These are phyloP conservation scores for Drosophila miranda DNA, from an alignment of 1,140 invertebrate species.

Conservation along the genomic window DNA sequence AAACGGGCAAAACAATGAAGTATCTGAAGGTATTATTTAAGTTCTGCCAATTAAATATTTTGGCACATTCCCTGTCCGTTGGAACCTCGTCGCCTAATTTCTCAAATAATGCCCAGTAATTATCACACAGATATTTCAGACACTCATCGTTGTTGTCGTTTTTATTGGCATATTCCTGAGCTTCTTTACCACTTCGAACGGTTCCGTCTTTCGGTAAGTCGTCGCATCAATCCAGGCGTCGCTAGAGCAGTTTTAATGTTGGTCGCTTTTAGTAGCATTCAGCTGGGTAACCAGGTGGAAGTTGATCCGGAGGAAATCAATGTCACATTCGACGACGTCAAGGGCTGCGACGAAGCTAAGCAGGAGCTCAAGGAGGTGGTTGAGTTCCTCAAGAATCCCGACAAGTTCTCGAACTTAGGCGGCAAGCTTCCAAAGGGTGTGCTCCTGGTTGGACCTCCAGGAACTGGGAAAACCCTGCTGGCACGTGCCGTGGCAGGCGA, in stretches of 20 bases:
- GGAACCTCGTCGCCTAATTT: conserved; percentile 11
- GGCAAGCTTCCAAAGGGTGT: conserved; percentile 98
- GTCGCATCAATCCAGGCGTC: background rate
- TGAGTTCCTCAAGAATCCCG: conserved; percentile 97
- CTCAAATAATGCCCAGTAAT: conserved; percentile 63
- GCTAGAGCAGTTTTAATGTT: conserved; percentile 1
- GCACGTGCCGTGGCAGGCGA: conserved; percentile 99
- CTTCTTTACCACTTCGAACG: conserved; percentile 88
- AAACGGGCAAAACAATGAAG: conserved; percentile 86
- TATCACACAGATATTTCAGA: conserved; percentile 84
- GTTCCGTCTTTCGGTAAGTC: conserved; percentile 86
- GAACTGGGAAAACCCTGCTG: conserved; percentile 97
- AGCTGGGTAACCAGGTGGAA: conserved; percentile 92
- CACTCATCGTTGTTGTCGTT: conserved; percentile 88
- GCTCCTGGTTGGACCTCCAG: conserved; percentile 96
- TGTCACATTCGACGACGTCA: conserved; percentile 98
- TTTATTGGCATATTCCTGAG: conserved; percentile 90
- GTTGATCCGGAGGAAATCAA: conserved; percentile 98
- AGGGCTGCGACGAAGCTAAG: conserved; percentile 98
- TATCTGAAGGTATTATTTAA: conserved; percentile 85
- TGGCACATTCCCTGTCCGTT: background rate
- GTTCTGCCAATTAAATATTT: background rate
- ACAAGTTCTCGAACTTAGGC: conserved; percentile 96
- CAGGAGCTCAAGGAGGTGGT: conserved; percentile 98
- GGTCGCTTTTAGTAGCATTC: conserved; percentile 86